Percentiles rank a stretch among this genome's conserved stretches.
phyloP scores from a whole-genome alignment of 2,113 vertebrate genomes.

The Paraplagusia blochii region DNA sequence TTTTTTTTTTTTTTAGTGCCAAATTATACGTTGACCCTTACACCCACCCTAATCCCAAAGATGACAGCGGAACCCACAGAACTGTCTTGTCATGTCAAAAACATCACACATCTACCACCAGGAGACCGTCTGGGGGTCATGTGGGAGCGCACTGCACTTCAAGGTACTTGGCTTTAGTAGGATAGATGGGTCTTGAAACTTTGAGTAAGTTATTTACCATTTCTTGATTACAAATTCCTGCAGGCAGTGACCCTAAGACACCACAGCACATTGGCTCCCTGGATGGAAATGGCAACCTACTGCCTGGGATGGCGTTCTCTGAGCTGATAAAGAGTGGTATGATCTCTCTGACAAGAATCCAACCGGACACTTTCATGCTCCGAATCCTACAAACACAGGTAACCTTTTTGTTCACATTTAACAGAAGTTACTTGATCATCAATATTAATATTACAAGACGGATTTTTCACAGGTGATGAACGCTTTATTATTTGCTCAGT shows the following conservation, averaged over 20 bases:
- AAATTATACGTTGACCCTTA: slow-evolving; percentile 78
- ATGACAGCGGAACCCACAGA: slow-evolving; percentile 83
- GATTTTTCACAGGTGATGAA: too few species aligned
- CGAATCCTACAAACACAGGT: slow-evolving; percentile 83
- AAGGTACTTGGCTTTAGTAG: slow-evolving; percentile 38
- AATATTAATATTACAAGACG: too few species aligned
- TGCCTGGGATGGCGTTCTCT: slow-evolving; percentile 67
- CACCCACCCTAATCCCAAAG: slow-evolving; percentile 70
- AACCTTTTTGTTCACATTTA: too few species aligned
- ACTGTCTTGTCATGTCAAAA: slow-evolving; percentile 80
- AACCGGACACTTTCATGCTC: slow-evolving; percentile 81
- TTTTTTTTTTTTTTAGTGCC: slow-evolving; percentile 71
- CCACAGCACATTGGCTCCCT: slow-evolving; percentile 75
- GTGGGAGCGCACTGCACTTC: slow-evolving; percentile 79
- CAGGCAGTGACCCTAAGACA: slow-evolving; percentile 14
- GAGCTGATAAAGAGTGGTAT: slow-evolving; percentile 77
- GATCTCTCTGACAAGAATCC: slow-evolving; percentile 78
- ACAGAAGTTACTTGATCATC: too few species aligned
- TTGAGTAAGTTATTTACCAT: not conserved
- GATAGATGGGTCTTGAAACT: not conserved
- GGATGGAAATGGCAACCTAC: slow-evolving; percentile 81
- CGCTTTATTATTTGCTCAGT: too few species aligned
- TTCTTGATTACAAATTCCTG: slow-evolving; percentile 10
- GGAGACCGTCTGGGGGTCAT: slow-evolving; percentile 75
- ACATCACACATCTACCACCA: slow-evolving; percentile 51